These are phyloP conservation scores for Macropus fuliginosus DNA, from an alignment of 2,797 vertebrate species.

Conservation along the genomic window DNA sequence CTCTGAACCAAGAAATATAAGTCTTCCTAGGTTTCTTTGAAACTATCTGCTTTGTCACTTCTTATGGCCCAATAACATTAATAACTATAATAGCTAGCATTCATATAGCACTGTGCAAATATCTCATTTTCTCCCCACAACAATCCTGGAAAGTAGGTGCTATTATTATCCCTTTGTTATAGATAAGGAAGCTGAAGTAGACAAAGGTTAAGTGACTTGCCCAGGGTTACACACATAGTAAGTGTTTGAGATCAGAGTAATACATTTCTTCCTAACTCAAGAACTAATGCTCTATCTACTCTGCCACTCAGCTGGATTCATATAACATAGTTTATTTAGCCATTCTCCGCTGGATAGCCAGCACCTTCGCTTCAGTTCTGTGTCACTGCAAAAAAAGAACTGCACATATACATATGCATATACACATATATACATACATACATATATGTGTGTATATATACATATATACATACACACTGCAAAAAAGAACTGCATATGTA, in stretches of 20 bases:
- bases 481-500: no score
- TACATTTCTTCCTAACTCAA: neutral
- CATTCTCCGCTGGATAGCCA: neutral
- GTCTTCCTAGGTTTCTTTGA: neutral
- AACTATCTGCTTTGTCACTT: neutral
- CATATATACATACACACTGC: no score
- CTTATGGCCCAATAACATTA: neutral
- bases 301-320: neutral
- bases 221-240: neutral
- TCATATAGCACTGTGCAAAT: neutral
- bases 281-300: neutral
- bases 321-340: neutral
- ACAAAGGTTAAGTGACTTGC: neutral
- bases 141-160: neutral
- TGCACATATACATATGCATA: neutral
- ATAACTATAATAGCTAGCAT: neutral
- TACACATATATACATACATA: no score
- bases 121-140: neutral
- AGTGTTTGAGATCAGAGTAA: neutral
- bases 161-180: neutral
- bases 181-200: neutral
- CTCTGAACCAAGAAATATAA: neutral
- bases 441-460: no score
- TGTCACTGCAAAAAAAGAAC: neutral
- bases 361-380: neutral